phyloP scores from a whole-genome alignment of 1,140 invertebrate genomes.

The Brachionus sp. region DNA sequence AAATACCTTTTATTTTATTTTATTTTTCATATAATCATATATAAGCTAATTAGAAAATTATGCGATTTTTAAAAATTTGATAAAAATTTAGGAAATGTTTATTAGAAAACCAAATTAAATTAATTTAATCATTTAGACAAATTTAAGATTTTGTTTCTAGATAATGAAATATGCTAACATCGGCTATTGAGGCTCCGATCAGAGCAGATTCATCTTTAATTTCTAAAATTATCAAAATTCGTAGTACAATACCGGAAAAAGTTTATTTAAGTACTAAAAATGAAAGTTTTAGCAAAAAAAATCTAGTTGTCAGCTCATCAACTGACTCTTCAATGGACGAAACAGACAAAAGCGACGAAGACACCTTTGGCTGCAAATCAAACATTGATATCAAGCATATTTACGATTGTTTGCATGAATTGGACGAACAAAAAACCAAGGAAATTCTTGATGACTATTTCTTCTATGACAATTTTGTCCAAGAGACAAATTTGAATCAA shows the following conservation, averaged over 20 bases:
- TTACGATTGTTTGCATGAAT: neutral
- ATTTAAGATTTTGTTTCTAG: neutral
- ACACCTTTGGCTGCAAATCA: neutral
- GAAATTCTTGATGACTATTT: neutral
- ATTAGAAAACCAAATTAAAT: neutral
- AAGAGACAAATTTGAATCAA: neutral
- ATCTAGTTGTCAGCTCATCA: neutral
- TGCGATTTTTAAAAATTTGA: too few relatives aligned
- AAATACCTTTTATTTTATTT: too few relatives aligned
- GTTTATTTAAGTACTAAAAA: neutral
- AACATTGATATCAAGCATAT: neutral
- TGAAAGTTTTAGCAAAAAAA: neutral
- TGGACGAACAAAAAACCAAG: neutral
- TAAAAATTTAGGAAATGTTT: too few relatives aligned
- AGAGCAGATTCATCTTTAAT: neutral
- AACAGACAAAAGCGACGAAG: neutral
- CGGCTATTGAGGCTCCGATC: neutral
- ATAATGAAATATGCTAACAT: constrained; percentile 14
- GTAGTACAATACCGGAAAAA: neutral
- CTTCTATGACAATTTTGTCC: neutral
- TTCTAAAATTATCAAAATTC: constrained; percentile 8
- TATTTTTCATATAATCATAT: too few relatives aligned
- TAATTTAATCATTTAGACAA: neutral
- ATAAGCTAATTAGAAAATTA: too few relatives aligned
- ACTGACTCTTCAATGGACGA: neutral